Evolutionary conservation across 2,888 invertebrate species (phyloP), one percentile per base, ranked within the genome.

Genomic region (Drosophila tripunctata): DNA sequence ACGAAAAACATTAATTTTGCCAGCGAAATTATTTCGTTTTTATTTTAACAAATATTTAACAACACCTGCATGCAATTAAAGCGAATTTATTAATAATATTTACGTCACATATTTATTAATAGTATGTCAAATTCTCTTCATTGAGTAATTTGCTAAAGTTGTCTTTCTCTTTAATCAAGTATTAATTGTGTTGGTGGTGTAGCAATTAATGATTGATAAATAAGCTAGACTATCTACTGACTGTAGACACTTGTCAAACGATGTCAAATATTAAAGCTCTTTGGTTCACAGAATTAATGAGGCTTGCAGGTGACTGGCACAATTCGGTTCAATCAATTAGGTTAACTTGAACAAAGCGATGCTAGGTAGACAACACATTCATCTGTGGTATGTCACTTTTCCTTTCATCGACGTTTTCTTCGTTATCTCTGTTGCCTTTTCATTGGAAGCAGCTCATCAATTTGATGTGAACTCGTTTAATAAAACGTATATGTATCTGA

Each of bases 391-490:
- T n/a, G n/a, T 15, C n/a, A 22, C 12, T 38, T 33, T n/a, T 45
- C 4, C 33, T 24, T 47, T 52, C 35, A 40, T 45, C 56, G 44
- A 52, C n/a, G n/a, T n/a, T 21, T 35, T 40, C 33, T 41, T 40
- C 36, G 44, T 38, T 36, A 21, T 33, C 44, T 38, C 10, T 36
- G 2, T 21, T 50, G 47, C 15, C 10, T 22, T 47, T 27, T 30
- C 22, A 60, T 38, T 24, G 41, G 47, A 51, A 62, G 21, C 41
- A 73, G 35, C 57, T 47, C 65, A 75, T 78, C 70, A 75, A 75
- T 75, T 78, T 58, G 69, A 24, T 64, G 68, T 61, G 69, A 62
- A 36, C 65, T 54, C 70, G 62, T 69, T 63, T 63, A 56, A 43
- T 57, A 48, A 44, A 38, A 41, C 44, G 15, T 40, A 57, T 24